Conservation (phyloP, 2,113 vertebrate genomes). For the Coturnix japonica region DNA sequence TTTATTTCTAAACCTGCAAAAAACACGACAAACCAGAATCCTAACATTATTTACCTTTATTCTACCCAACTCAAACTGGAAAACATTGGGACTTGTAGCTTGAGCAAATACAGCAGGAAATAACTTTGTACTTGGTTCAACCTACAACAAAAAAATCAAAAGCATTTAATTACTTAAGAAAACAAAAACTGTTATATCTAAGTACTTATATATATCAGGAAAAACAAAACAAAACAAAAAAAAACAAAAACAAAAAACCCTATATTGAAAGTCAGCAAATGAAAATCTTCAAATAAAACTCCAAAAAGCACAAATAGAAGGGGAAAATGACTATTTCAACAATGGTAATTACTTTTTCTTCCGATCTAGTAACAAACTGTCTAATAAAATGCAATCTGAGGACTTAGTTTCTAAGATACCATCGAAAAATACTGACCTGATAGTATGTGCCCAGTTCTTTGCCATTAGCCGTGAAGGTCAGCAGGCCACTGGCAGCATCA, state of each 20-base stretch:
- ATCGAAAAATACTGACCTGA: slow-evolving; percentile 80
- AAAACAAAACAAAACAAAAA: no score
- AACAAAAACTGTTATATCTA: not conserved
- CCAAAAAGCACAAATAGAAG: not conserved
- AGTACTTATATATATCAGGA: not conserved
- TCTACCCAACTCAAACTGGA: slow-evolving; percentile 94
- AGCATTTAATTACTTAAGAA: not conserved
- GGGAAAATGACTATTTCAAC: not conserved
- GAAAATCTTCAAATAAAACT: not conserved
- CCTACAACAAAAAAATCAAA: slow-evolving; percentile 76
- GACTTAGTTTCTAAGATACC: fast-evolving
- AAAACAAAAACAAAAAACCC: no score
- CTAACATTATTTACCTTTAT: slow-evolving; percentile 85
- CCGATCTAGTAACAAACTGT: not conserved
- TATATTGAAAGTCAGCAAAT: not conserved
- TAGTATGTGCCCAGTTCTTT: slow-evolving; percentile 94
- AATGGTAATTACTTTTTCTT: not conserved
- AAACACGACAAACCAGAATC: not conserved
- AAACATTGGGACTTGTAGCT: slow-evolving; percentile 93
- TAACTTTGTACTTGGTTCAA: slow-evolving; percentile 95
- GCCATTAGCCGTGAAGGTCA: slow-evolving; percentile 93
- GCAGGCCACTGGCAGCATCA: slow-evolving; percentile 88
- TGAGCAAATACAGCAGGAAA: slow-evolving; percentile 97
- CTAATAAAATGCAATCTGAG: not conserved
- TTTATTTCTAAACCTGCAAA: not conserved